Base-by-base conservation (phyloP, 1,140 invertebrate species). In the Euborellia annulipes region DNA sequence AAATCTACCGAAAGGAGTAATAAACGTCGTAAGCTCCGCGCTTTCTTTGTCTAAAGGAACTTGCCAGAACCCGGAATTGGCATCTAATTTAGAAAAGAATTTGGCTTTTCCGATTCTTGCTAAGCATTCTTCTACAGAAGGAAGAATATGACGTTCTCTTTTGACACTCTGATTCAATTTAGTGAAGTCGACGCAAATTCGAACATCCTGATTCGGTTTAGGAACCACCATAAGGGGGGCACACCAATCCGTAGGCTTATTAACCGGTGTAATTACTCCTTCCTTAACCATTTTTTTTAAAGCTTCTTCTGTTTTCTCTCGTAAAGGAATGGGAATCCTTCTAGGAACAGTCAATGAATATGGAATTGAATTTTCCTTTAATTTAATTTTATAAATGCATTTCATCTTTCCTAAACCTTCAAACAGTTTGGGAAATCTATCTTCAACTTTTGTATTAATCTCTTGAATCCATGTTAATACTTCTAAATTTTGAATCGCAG, bases 181-280 rank as follows among this genome's bases (percentile, higher is more conserved):
- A 14, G 50, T 60, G 8, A 55, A 62, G 44, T 68, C 66, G 3
- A 60, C 60, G 41, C 62, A 66, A 3, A 69, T 39, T 14, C 65
- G 50, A n/a, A 62, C 48, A 19, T 49, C 50, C 7, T 53, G 56
- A 43, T 58, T 52, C 18, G 51, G 43, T 47, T 68, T 67, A n/a
- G 55, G 54, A 3, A 64, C 60, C 3, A 56, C 46, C 3, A 68
- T 54, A 21, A 67, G 56, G 4, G 64, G 63, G 13, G 58, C 52
- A 18, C n/a, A 60, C 62, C 64, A 69, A 18, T 59, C 56, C 2
- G 58, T 61, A 9, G 54, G 53, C 32, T 54, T 49, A 20, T 55
- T 52, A 18, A 61, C 59, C 22, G 43, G 54, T 39, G 51, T 50
- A 22, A 61, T 64, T 9, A 63, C 53, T 13, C 50, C 48, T 22